Evolutionary conservation across 2,797 vertebrate genomes (phyloP).

Genomic region (Ficedula albicollis): DNA sequence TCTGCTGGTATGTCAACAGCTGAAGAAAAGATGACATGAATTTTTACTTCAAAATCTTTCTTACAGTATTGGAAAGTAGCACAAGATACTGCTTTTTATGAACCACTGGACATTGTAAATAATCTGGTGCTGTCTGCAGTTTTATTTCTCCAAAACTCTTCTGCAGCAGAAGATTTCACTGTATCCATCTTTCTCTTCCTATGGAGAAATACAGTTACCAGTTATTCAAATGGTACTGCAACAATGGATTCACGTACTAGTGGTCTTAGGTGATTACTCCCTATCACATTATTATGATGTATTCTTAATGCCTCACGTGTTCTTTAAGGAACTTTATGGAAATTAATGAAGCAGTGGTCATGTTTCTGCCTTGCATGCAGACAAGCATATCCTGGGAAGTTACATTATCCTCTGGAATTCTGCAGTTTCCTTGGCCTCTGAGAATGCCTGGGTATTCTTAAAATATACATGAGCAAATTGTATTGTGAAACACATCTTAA

Average conservation of each 20-base stretch:
- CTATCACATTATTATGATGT: neutral
- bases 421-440: neutral
- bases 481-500: neutral
- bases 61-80: neutral
- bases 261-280: neutral
- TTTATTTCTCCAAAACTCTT: neutral
- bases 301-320: neutral
- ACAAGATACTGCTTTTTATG: neutral
- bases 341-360: neutral
- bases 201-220: neutral
- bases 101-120: neutral
- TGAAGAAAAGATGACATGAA: neutral
- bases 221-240: neutral
- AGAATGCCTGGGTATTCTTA: neutral
- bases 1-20: neutral
- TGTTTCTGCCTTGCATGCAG: neutral
- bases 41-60: neutral
- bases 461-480: neutral
- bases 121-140: neutral
- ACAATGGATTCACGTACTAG: accelerated
- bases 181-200: neutral
- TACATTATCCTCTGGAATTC: neutral
- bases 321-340: neutral
- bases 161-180: neutral
- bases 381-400: neutral